phyloP scores from a whole-genome alignment of 1,140 invertebrate genomes.

The Parapsyche elsis region DNA sequence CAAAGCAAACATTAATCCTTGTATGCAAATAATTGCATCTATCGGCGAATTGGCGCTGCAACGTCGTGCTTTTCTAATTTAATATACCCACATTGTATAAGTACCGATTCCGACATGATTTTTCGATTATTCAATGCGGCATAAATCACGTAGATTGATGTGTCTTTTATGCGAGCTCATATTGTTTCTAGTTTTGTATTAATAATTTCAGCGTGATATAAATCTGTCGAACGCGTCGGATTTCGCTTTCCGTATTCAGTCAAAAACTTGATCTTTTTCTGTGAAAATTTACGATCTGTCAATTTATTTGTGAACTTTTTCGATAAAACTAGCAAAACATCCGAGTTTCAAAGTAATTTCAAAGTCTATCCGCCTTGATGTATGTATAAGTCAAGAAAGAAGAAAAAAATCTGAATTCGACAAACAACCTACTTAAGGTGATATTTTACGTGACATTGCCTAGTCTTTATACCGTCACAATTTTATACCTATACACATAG shows the following conservation, averaged over 20 bases:
- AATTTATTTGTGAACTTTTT: constrained; percentile 18
- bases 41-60: no score
- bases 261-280: constrained; percentile 25
- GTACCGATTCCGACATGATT: no score
- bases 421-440: no score
- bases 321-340: constrained; percentile 32
- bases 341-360: constrained; percentile 20
- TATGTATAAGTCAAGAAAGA: background rate
- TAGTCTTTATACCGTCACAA: background rate
- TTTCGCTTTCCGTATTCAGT: constrained; percentile 21
- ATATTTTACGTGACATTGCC: background rate
- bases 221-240: constrained; percentile 20
- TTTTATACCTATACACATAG: no score
- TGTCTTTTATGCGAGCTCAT: background rate
- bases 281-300: constrained; percentile 10
- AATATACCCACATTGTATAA: no score
- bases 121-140: background rate
- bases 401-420: background rate
- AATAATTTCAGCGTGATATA: constrained; percentile 4
- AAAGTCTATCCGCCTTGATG: background rate
- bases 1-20: constrained; percentile 5
- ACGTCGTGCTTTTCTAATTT: no score
- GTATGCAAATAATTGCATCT: constrained; percentile 4
- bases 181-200: background rate
- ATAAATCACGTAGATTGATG: constrained; percentile 19